Conservation (phyloP, 2,797 vertebrate genomes). For the Aplochiton taeniatus region DNA sequence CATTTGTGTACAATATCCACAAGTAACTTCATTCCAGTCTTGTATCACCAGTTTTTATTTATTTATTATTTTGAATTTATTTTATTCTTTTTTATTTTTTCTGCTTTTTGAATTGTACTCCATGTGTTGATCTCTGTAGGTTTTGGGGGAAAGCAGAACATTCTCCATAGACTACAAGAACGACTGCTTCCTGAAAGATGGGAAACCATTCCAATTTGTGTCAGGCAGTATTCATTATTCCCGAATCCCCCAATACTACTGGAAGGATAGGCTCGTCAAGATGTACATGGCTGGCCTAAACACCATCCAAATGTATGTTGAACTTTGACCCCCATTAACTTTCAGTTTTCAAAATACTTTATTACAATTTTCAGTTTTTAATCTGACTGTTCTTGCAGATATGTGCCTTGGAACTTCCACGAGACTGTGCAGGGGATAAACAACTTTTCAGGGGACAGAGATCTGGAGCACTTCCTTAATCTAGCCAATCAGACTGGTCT, state of each 20-base stretch:
- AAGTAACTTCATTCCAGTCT: no score
- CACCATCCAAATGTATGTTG: slow-evolving; percentile 86
- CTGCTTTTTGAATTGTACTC: no score
- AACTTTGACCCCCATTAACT: not conserved
- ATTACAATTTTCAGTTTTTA: not conserved
- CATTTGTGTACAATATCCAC: no score
- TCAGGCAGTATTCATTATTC: slow-evolving; percentile 96
- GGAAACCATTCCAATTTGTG: slow-evolving; percentile 86
- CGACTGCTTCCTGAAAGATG: slow-evolving; percentile 88
- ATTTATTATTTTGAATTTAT: no score
- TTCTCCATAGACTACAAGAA: slow-evolving; percentile 86
- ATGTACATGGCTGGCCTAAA: slow-evolving; percentile 94
- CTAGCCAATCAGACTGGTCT: slow-evolving; percentile 86
- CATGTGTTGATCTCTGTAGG: slow-evolving; percentile 43
- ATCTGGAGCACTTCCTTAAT: slow-evolving; percentile 87
- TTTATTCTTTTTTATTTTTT: no score
- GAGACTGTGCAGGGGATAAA: slow-evolving; percentile 82
- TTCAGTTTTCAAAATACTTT: not conserved
- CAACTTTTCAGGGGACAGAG: slow-evolving; percentile 83
- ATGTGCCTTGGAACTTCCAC: slow-evolving; percentile 96
- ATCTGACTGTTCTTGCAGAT: slow-evolving; percentile 68
- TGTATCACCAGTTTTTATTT: no score
- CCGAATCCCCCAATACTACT: slow-evolving; percentile 85
- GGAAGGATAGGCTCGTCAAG: slow-evolving; percentile 91
- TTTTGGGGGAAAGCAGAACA: slow-evolving; percentile 62